phyloP scores from a whole-genome alignment of 2,888 invertebrate genomes.

The Orthosia gracilis region DNA sequence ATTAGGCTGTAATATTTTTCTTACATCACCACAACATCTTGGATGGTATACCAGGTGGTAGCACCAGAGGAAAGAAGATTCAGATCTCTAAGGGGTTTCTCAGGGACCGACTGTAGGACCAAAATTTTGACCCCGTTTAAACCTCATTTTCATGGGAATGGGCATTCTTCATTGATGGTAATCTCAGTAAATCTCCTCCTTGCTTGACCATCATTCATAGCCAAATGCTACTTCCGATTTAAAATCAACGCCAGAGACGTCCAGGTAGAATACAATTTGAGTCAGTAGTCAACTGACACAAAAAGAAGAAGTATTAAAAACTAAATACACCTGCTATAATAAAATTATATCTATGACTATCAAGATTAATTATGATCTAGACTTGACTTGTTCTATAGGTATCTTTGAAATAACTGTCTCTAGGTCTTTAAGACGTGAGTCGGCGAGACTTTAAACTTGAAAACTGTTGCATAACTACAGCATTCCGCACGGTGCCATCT shows the following conservation, averaged over 20 bases:
- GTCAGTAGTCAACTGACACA: too few species aligned
- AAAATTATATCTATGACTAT: not conserved
- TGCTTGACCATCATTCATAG: too few species aligned
- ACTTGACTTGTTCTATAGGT: not conserved
- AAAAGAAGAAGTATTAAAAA: too few species aligned
- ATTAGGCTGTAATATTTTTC: not conserved
- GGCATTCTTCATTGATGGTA: not conserved
- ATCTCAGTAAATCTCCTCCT: too few species aligned
- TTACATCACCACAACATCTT: not conserved
- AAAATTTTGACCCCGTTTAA: not conserved
- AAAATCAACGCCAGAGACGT: too few species aligned
- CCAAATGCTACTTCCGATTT: too few species aligned
- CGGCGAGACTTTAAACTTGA: constrained; percentile 51
- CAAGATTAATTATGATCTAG: not conserved
- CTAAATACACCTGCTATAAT: not conserved
- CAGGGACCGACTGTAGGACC: not conserved
- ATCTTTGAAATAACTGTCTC: constrained; percentile 12
- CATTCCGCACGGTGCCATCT: constrained; percentile 18
- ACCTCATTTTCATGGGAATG: not conserved
- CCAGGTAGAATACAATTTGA: too few species aligned
- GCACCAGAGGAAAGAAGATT: not conserved
- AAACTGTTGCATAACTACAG: constrained; percentile 34
- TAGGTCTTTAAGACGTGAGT: constrained; percentile 45
- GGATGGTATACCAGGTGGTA: too few species aligned
- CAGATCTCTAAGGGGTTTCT: not conserved